Conservation (phyloP, 92 coral and sea anemone species). For the Scolanthus callimorphus region DNA sequence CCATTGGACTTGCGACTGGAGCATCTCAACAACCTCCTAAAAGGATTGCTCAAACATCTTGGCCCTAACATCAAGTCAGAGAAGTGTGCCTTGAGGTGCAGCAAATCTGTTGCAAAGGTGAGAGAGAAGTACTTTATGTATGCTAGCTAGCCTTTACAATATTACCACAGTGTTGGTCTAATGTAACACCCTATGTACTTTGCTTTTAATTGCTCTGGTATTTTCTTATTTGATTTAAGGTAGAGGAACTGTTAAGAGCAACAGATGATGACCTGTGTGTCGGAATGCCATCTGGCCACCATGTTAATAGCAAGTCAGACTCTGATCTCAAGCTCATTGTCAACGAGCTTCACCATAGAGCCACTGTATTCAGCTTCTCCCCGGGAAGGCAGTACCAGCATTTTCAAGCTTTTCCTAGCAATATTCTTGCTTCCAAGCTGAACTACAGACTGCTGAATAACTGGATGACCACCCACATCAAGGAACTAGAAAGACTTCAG, state of each 20-base stretch:
- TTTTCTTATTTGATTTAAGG: no score
- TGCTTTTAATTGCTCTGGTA: no score
- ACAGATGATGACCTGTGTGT: conserved; percentile 38
- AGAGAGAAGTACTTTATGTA: no score
- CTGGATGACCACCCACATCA: conserved; percentile 33
- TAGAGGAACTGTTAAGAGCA: conserved; percentile 38
- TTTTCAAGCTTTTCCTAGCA: conserved; percentile 15
- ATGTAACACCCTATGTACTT: no score
- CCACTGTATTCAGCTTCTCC: conserved; percentile 35
- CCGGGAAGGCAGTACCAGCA: conserved; percentile 16
- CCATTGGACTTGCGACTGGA: conserved; percentile 57
- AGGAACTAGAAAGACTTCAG: background rate
- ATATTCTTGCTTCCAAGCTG: background rate
- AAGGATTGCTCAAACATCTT: conserved; percentile 41
- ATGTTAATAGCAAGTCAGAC: conserved; percentile 23
- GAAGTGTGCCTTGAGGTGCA: conserved; percentile 39
- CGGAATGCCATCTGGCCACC: conserved; percentile 46
- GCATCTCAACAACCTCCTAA: conserved; percentile 31
- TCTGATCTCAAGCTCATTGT: conserved; percentile 47
- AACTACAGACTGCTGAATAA: conserved; percentile 30
- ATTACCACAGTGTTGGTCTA: no score
- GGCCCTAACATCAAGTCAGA: conserved; percentile 39
- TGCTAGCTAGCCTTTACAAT: no score
- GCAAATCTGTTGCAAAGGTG: conserved; percentile 24
- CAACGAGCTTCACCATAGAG: conserved; percentile 42